Evolutionary conservation across 92 coral and sea anemone species (phyloP).

Genomic region (Diadumene lineata): DNA sequence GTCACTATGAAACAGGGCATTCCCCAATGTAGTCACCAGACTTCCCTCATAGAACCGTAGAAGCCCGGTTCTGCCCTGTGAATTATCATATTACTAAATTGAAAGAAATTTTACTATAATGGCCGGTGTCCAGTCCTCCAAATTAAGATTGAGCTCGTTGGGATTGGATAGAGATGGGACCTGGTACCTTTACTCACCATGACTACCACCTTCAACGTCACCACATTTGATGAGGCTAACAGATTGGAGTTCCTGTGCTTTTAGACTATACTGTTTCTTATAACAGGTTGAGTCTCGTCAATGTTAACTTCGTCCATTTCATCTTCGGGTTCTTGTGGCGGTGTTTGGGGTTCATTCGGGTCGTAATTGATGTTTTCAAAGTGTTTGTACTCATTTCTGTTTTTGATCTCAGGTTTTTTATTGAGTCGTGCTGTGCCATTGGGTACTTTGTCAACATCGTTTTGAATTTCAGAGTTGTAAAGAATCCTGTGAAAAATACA

Average conservation of each 20-base stretch:
- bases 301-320: conserved; percentile 35
- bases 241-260: conserved; percentile 11
- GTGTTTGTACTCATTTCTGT: conserved; percentile 48
- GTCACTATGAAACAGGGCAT: neutral
- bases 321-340: conserved; percentile 15
- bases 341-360: conserved; percentile 21
- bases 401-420: conserved; percentile 34
- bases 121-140: too few species aligned
- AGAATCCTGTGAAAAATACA: conserved; percentile 28
- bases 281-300: conserved; percentile 46
- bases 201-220: too few species aligned
- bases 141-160: too few species aligned
- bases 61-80: too few species aligned
- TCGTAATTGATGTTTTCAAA: conserved; percentile 54
- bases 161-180: neutral
- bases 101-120: neutral
- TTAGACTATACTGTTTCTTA: conserved; percentile 46
- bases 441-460: conserved; percentile 39
- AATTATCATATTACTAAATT: neutral
- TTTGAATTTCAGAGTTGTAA: conserved; percentile 48
- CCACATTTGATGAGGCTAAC: neutral
- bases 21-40: too few species aligned
- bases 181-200: neutral
- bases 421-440: conserved; percentile 12
- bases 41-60: too few species aligned